These are phyloP conservation scores for Meandrina meandrites DNA, from an alignment of 92 coral and sea anemone species.

Conservation along the genomic window DNA sequence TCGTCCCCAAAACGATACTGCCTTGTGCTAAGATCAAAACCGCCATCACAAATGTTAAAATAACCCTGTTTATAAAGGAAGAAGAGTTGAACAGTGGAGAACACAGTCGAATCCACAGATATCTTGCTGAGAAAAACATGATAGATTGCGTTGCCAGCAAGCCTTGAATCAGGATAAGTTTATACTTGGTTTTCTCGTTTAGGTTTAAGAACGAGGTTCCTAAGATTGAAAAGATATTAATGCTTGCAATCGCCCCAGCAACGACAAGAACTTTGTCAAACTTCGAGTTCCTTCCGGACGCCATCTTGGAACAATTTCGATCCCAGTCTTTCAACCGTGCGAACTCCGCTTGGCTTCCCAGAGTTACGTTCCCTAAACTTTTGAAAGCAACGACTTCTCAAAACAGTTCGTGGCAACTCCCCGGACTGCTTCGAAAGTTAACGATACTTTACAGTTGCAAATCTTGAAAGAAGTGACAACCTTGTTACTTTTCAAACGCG, in stretches of 20 bases:
- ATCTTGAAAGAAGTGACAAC: no score
- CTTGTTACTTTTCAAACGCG: no score
- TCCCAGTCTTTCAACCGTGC: background rate
- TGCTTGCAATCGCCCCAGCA: conserved; percentile 64
- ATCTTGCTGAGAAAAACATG: conserved; percentile 70
- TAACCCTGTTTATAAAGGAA: conserved; percentile 35
- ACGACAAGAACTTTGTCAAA: conserved; percentile 52
- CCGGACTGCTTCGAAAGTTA: no score
- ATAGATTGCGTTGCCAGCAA: conserved; percentile 61
- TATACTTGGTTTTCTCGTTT: conserved; percentile 71
- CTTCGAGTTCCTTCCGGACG: conserved; percentile 26
- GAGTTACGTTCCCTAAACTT: no score
- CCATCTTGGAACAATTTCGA: conserved; percentile 47
- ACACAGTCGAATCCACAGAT: conserved; percentile 73
- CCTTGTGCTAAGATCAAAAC: conserved; percentile 73
- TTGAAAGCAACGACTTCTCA: no score
- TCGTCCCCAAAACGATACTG: conserved; percentile 70
- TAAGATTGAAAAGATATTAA: conserved; percentile 66
- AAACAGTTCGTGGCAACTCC: no score
- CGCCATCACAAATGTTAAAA: conserved; percentile 45
- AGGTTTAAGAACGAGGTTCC: conserved; percentile 69
- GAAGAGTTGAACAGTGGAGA: conserved; percentile 52
- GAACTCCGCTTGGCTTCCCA: no score
- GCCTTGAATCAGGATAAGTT: conserved; percentile 66
- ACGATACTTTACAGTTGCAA: no score